Percentiles rank a stretch among this genome's conserved stretches.
Evolutionary conservation across 2,888 invertebrate species (phyloP).

Genomic region (Tortrix viridana): DNA sequence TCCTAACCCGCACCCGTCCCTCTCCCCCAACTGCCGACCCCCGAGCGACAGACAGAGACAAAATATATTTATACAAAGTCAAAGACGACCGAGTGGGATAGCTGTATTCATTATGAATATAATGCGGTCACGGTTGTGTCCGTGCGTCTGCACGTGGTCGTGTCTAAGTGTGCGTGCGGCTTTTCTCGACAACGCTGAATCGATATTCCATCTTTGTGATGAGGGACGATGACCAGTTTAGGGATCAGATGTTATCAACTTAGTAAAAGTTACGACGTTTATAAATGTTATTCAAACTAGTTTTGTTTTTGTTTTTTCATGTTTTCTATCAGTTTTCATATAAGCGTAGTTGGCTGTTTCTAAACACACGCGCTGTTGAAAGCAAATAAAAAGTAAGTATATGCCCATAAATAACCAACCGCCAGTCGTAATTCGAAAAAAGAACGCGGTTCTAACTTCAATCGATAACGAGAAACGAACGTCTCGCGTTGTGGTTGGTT

Average conservation of each 20-base stretch:
- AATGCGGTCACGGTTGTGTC: conserved; percentile 80
- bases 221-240: conserved; percentile 60
- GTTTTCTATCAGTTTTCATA: conserved; percentile 7
- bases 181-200: conserved; percentile 74
- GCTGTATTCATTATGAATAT: conserved; percentile 85
- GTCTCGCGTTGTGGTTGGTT: conserved; percentile 85
- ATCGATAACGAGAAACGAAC: conserved; percentile 75
- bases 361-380: conserved; percentile 36
- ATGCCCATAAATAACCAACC: conserved; percentile 53
- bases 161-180: conserved; percentile 69
- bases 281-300: not conserved
- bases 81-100: conserved; percentile 83
- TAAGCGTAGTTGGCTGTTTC: conserved; percentile 23
- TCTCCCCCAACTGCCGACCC: conserved; percentile 65
- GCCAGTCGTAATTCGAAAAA: conserved; percentile 63
- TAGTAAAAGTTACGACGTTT: conserved; percentile 25
- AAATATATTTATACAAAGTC: conserved; percentile 84
- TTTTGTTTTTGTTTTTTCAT: conserved; percentile 21
- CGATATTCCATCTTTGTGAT: conserved; percentile 80
- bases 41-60: conserved; percentile 71
- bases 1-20: conserved; percentile 76
- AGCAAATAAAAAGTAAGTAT: conserved; percentile 46
- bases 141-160: conserved; percentile 69
- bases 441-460: conserved; percentile 62
- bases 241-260: conserved; percentile 48